A percentile compares a stretch with the other conserved stretches of the same genome.
These are phyloP conservation scores for Athene cunicularia DNA, from an alignment of 2,113 vertebrate species.

Conservation along the genomic window DNA sequence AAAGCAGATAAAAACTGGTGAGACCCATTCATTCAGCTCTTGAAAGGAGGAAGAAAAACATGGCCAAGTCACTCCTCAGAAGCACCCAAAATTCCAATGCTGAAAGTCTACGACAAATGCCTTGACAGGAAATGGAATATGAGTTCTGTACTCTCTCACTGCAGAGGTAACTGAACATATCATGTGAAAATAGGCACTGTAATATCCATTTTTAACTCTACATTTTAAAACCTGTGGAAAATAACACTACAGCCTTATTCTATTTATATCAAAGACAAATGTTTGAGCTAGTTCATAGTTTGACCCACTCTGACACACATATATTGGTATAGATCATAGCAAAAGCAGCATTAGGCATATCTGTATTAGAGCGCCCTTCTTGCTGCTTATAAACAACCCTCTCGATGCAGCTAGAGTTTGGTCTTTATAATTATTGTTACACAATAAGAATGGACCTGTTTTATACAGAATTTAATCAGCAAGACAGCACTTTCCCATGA, in stretches of 20 bases:
- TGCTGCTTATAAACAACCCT: neutral
- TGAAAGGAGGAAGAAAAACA: neutral
- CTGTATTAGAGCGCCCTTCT: neutral
- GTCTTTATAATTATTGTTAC: neutral
- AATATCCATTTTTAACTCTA: neutral
- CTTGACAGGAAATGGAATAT: neutral
- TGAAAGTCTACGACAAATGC: neutral
- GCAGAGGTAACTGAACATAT: neutral
- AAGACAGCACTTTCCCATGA: neutral
- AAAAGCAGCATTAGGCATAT: neutral
- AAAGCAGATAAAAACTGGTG: neutral
- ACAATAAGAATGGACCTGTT: neutral
- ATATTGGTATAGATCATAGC: neutral
- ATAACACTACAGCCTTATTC: neutral
- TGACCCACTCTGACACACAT: constrained; percentile 7
- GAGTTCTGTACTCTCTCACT: neutral
- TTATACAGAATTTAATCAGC: neutral
- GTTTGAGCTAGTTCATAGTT: neutral
- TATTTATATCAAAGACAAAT: constrained; percentile 50
- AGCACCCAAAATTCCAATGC: neutral
- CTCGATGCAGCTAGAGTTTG: neutral
- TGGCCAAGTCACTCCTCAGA: neutral
- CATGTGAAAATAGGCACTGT: neutral
- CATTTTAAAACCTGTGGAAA: constrained; percentile 37
- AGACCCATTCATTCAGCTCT: neutral